Evolutionary conservation across 1,140 invertebrate species (phyloP).

Genomic region (Listronotus oregonensis): DNA sequence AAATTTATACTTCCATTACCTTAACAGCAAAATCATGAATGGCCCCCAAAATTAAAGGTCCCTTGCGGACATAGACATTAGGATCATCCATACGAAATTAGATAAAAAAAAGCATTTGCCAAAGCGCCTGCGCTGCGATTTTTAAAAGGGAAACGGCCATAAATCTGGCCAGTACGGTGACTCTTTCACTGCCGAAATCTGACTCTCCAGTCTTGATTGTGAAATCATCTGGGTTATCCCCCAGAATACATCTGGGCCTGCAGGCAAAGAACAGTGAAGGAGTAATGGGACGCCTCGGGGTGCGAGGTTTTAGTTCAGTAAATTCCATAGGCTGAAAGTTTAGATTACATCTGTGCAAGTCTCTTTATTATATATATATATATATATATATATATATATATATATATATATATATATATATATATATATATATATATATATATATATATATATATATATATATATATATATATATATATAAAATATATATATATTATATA

Average conservation of each 20-base stretch:
- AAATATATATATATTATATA: too few species aligned
- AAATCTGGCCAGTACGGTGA: conserved; percentile 89
- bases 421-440: too few species aligned
- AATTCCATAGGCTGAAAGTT: conserved; percentile 81
- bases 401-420: too few species aligned
- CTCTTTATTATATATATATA: too few species aligned
- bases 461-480: too few species aligned
- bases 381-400: too few species aligned
- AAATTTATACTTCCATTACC: conserved; percentile 59
- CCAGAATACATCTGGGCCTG: conserved; percentile 94
- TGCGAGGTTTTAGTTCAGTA: conserved; percentile 93
- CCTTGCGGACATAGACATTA: conserved; percentile 92
- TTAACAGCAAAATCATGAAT: conserved; percentile 86
- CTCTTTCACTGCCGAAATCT: conserved; percentile 95
- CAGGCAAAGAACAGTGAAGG: conserved; percentile 89
- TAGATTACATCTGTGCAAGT: background rate
- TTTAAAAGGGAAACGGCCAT: conserved; percentile 85
- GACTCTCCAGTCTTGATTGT: conserved; percentile 84
- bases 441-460: too few species aligned
- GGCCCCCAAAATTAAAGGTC: conserved; percentile 90
- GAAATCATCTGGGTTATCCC: conserved; percentile 94
- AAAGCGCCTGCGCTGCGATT: conserved; percentile 85
- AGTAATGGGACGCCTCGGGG: conserved; percentile 88
- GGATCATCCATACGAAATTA: conserved; percentile 96
- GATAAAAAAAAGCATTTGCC: conserved; percentile 95